Evolutionary conservation across 2,113 vertebrate species (phyloP).

Genomic region (Anseranas semipalmata): DNA sequence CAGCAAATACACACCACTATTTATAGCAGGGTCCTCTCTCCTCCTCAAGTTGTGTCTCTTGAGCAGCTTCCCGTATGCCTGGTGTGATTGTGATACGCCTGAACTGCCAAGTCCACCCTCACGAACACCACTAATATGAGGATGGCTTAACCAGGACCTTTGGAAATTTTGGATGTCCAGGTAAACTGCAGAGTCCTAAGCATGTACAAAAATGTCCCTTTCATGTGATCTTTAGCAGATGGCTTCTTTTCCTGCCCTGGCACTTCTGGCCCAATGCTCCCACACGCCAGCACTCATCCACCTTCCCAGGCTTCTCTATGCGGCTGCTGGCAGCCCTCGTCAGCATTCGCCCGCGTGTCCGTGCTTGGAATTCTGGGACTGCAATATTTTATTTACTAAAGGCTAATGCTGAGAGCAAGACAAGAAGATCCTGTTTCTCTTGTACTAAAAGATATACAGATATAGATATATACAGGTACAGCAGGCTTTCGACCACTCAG

Average conservation of each 20-base stretch:
- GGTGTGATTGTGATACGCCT: rapidly evolving
- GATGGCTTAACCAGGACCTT: neutral
- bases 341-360: neutral
- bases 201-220: neutral
- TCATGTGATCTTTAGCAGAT: neutral
- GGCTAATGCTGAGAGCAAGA: neutral
- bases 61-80: neutral
- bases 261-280: neutral
- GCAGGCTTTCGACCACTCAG: neutral
- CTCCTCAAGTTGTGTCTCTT: neutral
- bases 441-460: neutral
- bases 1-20: neutral
- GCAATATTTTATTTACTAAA: neutral
- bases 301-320: neutral
- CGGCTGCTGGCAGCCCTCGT: neutral
- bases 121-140: neutral
- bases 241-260: neutral
- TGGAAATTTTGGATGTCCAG: neutral
- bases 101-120: neutral
- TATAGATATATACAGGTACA: neutral
- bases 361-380: neutral
- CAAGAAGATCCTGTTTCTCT: neutral
- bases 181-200: neutral
- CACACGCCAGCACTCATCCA: neutral
- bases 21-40: neutral